Evolutionary conservation across 2,797 vertebrate species (phyloP).

Genomic region (Argya squamiceps): DNA sequence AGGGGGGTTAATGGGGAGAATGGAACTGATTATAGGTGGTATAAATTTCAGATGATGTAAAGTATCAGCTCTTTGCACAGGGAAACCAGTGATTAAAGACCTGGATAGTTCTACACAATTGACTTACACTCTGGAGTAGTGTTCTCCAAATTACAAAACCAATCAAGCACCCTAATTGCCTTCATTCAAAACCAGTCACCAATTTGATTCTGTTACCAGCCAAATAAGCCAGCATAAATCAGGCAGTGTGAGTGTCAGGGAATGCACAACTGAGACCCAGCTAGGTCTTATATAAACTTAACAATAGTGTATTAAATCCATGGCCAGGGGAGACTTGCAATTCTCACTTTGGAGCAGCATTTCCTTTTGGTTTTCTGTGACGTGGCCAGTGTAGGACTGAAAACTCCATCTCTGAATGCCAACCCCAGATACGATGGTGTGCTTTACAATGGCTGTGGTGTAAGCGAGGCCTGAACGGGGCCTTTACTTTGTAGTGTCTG

Average conservation of each 20-base stretch:
- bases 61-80: conserved; percentile 23
- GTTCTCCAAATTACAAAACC: conserved; percentile 67
- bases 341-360: neutral
- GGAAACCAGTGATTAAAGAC: conserved; percentile 61
- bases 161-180: conserved; percentile 69
- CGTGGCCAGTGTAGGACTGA: neutral
- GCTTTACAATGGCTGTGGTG: conserved; percentile 3
- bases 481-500: conserved; percentile 44
- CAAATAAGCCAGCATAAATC: conserved; percentile 52
- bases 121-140: conserved; percentile 59
- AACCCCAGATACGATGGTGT: neutral
- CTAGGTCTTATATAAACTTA: conserved; percentile 10
- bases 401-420: neutral
- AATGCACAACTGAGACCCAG: neutral
- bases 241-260: neutral
- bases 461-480: neutral
- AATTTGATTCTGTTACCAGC: conserved; percentile 54
- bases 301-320: neutral
- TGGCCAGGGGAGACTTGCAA: neutral
- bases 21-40: conserved; percentile 27
- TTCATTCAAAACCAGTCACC: conserved; percentile 63
- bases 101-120: conserved; percentile 65
- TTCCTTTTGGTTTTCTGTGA: neutral
- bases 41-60: conserved; percentile 52
- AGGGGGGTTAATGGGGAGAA: neutral